Base-by-base conservation (phyloP, 2,888 invertebrate genomes). In the Pristionchus mayeri region DNA sequence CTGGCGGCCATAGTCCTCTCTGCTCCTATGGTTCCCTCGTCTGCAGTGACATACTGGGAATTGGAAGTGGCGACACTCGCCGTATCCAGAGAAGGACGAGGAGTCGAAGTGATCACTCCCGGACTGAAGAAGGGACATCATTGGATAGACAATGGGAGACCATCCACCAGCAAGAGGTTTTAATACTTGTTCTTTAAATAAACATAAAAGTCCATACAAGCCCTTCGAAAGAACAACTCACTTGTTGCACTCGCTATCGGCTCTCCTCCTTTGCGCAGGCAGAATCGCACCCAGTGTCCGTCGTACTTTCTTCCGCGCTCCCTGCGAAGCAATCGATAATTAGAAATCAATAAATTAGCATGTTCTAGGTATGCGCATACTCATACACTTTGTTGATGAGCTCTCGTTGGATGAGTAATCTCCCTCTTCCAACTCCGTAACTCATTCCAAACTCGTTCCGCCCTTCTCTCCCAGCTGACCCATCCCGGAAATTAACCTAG, bases 241-340 rank as follows among this genome's bases (percentile, higher is more conserved):
- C 76, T 50, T 50, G 24, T 78, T 78, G 50, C 50, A 50, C 48
- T 48, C 76, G 50, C 76, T 78, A 21, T 78, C 50, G 18, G 76
- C 48, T 50, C 76, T 78, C 30, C 76, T 78, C 50, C 76, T 78
- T 21, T 18, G 30, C 50, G 76, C 27, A 13, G 76, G 48, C 1
- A 78, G 50, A 27, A 78, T 78, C 50, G 76, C 48, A 11, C 76
- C 76, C 16, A 78, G 48, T n/a, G 76, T 78, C 50, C 30, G 27
- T n/a, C 80, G 34, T 57, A 80, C 40, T 40, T 57, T 52, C 57
- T 80, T 80, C n/a, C 80, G 34, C 9, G 80, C 80, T 34, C 80
- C 80, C 44, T 80, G 37, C 1, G 1, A 44, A 44, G 13, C n/a
- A 44, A 40, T 75, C 48, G 30, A 76, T 48, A 27, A 4, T 27